Percentiles rank a stretch among this genome's conserved stretches.
Evolutionary conservation across 2,797 vertebrate genomes (phyloP).

Genomic region (Enteromius thamalakanensis): DNA sequence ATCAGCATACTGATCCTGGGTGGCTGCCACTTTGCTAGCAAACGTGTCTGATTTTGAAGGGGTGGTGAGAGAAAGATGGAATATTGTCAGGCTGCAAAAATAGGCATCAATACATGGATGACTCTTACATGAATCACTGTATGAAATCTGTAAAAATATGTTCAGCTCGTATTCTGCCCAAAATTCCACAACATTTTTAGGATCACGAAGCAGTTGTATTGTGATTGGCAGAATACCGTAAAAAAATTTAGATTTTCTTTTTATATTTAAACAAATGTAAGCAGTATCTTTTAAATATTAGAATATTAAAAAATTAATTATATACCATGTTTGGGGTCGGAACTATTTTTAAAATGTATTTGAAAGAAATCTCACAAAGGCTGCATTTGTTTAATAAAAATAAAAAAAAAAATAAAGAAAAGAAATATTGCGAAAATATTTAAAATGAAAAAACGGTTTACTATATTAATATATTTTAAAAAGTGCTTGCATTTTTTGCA

Average conservation of each 20-base stretch:
- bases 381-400: neutral
- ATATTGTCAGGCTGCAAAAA: slow-evolving; percentile 6
- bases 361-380: neutral
- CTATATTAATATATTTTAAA: neutral
- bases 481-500: neutral
- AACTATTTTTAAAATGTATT: neutral
- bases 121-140: neutral
- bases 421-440: neutral
- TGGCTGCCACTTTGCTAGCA: slow-evolving; percentile 94
- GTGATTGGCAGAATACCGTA: neutral
- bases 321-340: neutral
- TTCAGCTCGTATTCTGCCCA: neutral
- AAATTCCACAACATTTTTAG: neutral
- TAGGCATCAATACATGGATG: neutral
- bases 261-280: neutral
- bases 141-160: neutral
- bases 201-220: neutral
- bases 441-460: neutral
- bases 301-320: neutral
- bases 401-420: neutral
- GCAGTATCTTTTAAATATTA: neutral
- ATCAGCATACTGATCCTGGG: slow-evolving; percentile 94
- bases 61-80: neutral
- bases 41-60: slow-evolving; percentile 85
- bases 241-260: neutral